Evolutionary conservation across 2,113 vertebrate genomes (phyloP).

Genomic region (Petrocephalus microphthalmus): DNA sequence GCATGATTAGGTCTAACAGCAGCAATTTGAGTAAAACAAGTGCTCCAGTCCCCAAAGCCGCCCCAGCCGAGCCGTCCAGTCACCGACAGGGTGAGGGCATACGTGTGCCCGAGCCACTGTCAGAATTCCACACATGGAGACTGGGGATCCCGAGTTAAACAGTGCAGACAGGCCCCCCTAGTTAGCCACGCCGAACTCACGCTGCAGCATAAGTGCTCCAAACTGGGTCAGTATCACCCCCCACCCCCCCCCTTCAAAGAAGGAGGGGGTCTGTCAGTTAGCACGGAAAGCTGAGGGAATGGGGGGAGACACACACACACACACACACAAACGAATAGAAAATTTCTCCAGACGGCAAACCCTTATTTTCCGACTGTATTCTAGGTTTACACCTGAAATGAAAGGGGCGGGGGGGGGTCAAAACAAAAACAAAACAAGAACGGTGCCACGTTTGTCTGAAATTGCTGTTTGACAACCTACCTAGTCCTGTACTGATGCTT

Average conservation of each 20-base stretch:
- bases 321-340: slow-evolving; percentile 24
- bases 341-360: neutral
- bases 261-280: neutral
- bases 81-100: neutral
- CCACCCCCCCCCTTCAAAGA: neutral
- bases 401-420: neutral
- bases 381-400: neutral
- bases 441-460: neutral
- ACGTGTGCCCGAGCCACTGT: neutral
- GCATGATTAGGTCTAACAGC: neutral
- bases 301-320: neutral
- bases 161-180: neutral
- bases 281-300: slow-evolving; percentile 3
- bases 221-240: neutral
- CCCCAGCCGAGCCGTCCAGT: neutral
- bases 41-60: neutral
- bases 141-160: neutral
- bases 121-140: neutral
- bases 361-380: neutral
- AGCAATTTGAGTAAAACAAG: neutral
- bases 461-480: neutral
- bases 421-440: neutral
- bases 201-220: neutral
- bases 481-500: neutral
- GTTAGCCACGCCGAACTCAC: neutral